A percentile compares a stretch with the other conserved stretches of the same genome.
These are phyloP conservation scores for Spilosoma lubricipeda DNA, from an alignment of 2,888 invertebrate genomes.

Conservation along the genomic window DNA sequence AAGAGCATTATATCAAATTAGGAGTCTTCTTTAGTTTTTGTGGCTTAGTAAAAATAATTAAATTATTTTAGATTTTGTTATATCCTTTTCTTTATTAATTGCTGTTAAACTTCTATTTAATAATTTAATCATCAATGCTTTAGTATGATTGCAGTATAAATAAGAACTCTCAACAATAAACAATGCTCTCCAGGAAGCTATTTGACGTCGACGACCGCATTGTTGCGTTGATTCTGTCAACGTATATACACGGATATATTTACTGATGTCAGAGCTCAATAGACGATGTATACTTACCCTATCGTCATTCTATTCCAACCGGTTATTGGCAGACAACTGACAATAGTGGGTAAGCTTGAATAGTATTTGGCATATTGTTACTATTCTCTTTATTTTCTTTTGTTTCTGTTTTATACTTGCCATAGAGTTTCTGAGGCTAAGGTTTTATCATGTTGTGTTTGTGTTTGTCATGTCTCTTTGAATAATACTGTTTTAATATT, in stretches of 20 bases:
- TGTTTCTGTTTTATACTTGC: background rate
- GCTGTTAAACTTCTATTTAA: background rate
- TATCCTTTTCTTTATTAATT: too few species aligned
- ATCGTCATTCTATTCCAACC: conserved; percentile 6
- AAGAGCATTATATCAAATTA: background rate
- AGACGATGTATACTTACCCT: background rate
- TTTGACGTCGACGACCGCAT: background rate
- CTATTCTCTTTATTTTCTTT: background rate
- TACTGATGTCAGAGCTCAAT: conserved; percentile 6
- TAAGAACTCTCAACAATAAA: background rate
- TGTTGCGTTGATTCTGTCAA: conserved; percentile 7
- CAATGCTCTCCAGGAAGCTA: background rate
- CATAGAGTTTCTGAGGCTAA: background rate
- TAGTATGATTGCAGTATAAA: background rate
- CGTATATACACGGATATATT: conserved; percentile 3
- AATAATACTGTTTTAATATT: background rate
- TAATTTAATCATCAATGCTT: background rate
- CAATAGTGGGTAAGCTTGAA: background rate
- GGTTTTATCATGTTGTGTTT: background rate
- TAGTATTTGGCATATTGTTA: background rate
- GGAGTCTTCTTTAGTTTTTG: too few species aligned
- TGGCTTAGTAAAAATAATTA: background rate
- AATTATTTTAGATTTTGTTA: background rate
- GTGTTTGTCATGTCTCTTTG: too few species aligned
- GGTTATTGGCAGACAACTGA: conserved; percentile 5